Evolutionary conservation across 2,797 vertebrate species (phyloP), one percentile per base, ranked within the genome.

Genomic region (Cryptoblepharus egeriae): DNA sequence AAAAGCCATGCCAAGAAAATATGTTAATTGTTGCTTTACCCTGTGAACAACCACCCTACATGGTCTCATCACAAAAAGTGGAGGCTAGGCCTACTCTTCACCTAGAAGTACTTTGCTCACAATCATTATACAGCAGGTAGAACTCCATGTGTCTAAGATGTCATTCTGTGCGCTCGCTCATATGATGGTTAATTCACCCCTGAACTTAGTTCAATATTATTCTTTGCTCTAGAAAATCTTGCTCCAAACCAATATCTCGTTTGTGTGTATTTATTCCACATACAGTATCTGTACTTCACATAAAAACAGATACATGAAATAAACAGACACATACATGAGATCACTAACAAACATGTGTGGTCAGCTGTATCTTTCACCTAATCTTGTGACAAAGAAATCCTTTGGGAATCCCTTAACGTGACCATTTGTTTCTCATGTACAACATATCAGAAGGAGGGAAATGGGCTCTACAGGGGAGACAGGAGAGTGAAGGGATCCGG

Each of bases 351-450:
- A 2, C 16, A 32, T 24, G 22, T 61, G 55, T 76, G 83, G 57
- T n/a, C 45, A 80, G 76, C 64, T 58, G n/a, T 58, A 88, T 3
- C 57, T 60, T 60, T n/a, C n/a, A 67, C 45, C 72, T 83, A 35
- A 55, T 71, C 57, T 80, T 0, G 0, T 77, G 52, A 77, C 67
- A 52, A 61, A 72, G 61, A 86, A 30, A 75, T 16, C 75, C 65
- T 30, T 32, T 1, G 2, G 87, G 79, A 65, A 71, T 57, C 35
- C 60, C 55, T 61, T 52, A 11, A 61, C 35, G 42, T 28, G 61
- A 13, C 69, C 73, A 55, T 37, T 69, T 79, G 74, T 6, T 32
- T 84, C 77, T 87, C 80, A 45, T 69, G 11, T 3, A 0, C 12
- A 18, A 64, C 88, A 64, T 24, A 58, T 2, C 57, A 10, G 32